Evolutionary conservation across 2,888 invertebrate species (phyloP), one percentile per base, ranked within the genome.

Genomic region (Trichopoda pennipes): DNA sequence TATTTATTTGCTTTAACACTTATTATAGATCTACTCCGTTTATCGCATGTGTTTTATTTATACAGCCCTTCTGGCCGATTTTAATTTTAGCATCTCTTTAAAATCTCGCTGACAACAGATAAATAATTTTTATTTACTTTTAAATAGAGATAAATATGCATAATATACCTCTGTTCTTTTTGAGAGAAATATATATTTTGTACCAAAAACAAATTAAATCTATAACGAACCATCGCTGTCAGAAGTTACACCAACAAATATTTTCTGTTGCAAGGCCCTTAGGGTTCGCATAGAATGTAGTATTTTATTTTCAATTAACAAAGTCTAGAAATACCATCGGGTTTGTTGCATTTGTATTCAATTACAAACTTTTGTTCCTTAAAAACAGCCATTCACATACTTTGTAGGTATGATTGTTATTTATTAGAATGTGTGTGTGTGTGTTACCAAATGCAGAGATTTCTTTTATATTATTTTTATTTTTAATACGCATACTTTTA

Each of bases 401-500:
- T 38, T 12, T 38, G 38, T 12, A 38, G 12, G 12, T 12, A 38
- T 12, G 12, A 38, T 12, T 38, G 38, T 38, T 12, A 38, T 12
- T 38, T 38, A 38, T 38, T 38, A 3, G 28, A 16, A 44, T 28
- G n/a, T 12, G n/a, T 28, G 1, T 4, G 28, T 19, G 32, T 28
- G n/a, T 12, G n/a, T 28, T 3, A 10, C 32, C 12, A 49, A 28
- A 4, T 47, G 32, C 14, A n/a, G 12, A 8, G 35, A 35, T 35
- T 12, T 10, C 1, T 12, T 38, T 38, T 38, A 12, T 14, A 28
- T 53, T 17, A 17, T 3, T 28, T 16, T 35, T 35, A 53, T 47
- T 68, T 61, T 53, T 38, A 38, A 1, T 38, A 38, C 35, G 58
- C 56, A 69, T 51, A 70, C 28, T 64, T 42, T 14, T 28, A 38